Evolutionary conservation across 1,140 invertebrate genomes (phyloP).

Genomic region (Zaprionus davidi): DNA sequence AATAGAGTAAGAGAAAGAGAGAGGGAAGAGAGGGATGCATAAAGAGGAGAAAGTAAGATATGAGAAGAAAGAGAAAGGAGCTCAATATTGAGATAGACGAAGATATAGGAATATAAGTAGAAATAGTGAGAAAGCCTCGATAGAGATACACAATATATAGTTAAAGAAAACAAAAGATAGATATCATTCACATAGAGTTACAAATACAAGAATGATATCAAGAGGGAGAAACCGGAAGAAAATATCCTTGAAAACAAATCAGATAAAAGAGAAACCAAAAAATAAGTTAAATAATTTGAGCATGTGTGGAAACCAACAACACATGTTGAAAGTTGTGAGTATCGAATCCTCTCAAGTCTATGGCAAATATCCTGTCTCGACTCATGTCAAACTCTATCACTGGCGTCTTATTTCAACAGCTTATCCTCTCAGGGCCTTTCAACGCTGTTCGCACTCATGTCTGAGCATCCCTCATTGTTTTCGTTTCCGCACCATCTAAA

Average conservation of each 20-base stretch:
- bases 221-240: neutral
- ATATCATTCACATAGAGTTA: too few species aligned
- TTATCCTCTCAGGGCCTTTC: neutral
- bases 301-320: neutral
- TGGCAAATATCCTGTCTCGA: neutral
- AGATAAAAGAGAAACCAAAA: neutral
- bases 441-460: neutral
- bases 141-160: neutral
- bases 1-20: neutral
- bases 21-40: neutral
- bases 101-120: too few species aligned
- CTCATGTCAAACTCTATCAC: neutral
- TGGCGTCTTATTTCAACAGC: neutral
- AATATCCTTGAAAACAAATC: neutral
- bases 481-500: constrained; percentile 9
- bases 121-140: too few species aligned
- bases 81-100: too few species aligned
- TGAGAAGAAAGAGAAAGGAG: neutral
- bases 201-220: neutral
- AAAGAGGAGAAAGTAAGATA: neutral
- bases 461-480: constrained; percentile 14
- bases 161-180: too few species aligned
- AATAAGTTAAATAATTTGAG: neutral
- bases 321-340: neutral
- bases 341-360: neutral